Percentiles rank a stretch among this genome's conserved stretches.
Evolutionary conservation across 2,797 vertebrate species (phyloP).

Genomic region (Falco concolor): DNA sequence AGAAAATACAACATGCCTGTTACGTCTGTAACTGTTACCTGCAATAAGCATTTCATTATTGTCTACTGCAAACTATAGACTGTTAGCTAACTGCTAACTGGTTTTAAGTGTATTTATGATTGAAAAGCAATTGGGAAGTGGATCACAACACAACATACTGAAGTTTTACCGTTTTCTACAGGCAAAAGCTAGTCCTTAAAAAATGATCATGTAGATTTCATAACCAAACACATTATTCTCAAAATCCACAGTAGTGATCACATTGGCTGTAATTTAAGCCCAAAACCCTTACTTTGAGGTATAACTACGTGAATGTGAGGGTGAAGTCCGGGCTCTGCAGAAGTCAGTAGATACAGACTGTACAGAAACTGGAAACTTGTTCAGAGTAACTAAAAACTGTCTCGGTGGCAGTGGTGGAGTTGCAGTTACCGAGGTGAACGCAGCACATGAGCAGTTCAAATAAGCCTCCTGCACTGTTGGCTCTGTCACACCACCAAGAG

Average conservation of each 20-base stretch:
- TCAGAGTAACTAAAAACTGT: neutral
- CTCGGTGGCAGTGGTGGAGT: neutral
- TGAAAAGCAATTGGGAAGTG: neutral
- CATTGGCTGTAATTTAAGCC: neutral
- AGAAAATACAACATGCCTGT: neutral
- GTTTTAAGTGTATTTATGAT: neutral
- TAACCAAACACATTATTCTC: neutral
- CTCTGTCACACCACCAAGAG: neutral
- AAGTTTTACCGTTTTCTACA: neutral
- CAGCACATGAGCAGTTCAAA: neutral
- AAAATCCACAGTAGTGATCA: neutral
- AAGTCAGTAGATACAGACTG: neutral
- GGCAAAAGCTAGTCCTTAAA: neutral
- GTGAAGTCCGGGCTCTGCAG: neutral
- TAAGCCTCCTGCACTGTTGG: neutral
- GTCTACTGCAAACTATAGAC: neutral
- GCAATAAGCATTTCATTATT: neutral
- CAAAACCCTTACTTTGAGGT: neutral
- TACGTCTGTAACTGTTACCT: neutral
- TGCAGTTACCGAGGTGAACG: neutral
- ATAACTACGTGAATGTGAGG: neutral
- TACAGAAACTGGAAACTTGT: neutral
- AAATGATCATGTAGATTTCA: rapidly evolving
- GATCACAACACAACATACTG: neutral
- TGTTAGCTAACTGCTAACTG: neutral